Conservation (phyloP, 2,113 vertebrate genomes). For the Silurus glanis region DNA sequence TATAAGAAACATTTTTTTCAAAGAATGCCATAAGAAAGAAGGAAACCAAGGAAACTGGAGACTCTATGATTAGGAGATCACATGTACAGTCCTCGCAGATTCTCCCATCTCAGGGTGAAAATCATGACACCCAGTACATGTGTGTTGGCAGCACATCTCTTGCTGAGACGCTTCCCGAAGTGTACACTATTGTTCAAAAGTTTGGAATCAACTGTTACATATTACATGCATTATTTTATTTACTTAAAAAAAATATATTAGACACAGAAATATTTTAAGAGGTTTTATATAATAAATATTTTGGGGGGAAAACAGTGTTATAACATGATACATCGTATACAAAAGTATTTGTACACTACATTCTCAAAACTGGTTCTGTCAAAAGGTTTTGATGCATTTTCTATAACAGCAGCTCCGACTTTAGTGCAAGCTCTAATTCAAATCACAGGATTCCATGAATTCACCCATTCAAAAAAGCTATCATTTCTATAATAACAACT, state of each 20-base stretch:
- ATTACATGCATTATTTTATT: neutral
- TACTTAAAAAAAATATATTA: neutral
- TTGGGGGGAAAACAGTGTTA: slow-evolving; percentile 4
- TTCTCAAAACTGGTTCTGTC: neutral
- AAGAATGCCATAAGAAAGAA: neutral
- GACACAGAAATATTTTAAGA: neutral
- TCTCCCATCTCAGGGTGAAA: slow-evolving; percentile 34
- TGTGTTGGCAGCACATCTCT: slow-evolving; percentile 5
- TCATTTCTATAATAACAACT: neutral
- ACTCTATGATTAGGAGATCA: slow-evolving; percentile 19
- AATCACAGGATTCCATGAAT: neutral
- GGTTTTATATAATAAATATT: neutral
- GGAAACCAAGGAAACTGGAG: slow-evolving; percentile 23
- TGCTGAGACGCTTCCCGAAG: slow-evolving; percentile 38
- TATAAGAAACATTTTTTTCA: neutral
- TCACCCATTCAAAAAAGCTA: neutral
- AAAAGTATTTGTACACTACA: neutral
- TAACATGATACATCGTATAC: neutral
- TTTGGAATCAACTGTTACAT: slow-evolving; percentile 19
- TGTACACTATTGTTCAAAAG: slow-evolving; percentile 30
- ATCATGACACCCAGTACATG: slow-evolving; percentile 28
- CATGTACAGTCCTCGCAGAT: slow-evolving; percentile 25
- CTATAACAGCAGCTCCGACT: neutral
- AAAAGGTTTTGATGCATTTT: neutral
- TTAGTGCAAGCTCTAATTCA: neutral